These are phyloP conservation scores for Pseudorhombus dupliciocellatus DNA, from an alignment of 2,113 vertebrate genomes.

Conservation along the genomic window DNA sequence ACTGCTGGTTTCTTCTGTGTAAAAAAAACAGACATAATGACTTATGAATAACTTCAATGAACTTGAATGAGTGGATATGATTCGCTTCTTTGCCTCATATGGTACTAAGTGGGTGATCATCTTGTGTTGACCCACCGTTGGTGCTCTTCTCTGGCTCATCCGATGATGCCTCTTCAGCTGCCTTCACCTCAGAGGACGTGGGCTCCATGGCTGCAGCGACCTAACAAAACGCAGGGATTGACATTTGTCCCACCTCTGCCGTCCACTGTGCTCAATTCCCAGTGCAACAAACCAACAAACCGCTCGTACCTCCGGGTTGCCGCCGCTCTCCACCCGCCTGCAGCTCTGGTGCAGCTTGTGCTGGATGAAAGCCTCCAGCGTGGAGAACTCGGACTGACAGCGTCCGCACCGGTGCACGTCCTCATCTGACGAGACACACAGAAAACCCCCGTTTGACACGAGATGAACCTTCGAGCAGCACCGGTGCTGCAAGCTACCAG, in stretches of 20 bases:
- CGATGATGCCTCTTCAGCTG: constrained; percentile 39
- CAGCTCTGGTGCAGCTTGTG: constrained; percentile 92
- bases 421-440: constrained; percentile 79
- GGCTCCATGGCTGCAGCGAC: constrained; percentile 50
- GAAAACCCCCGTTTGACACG: background rate
- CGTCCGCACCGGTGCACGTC: constrained; percentile 95
- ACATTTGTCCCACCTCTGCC: background rate
- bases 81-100: too few relatives aligned
- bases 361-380: constrained; percentile 94
- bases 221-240: constrained; percentile 26
- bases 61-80: too few relatives aligned
- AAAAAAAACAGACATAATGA: constrained; percentile 5
- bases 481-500: background rate
- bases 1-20: constrained; percentile 57
- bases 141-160: constrained; percentile 47
- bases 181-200: constrained; percentile 50
- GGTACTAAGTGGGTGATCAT: too few relatives aligned
- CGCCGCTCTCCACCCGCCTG: constrained; percentile 68
- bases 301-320: constrained; percentile 63
- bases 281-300: background rate
- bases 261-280: background rate
- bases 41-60: too few relatives aligned
- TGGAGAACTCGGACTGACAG: constrained; percentile 91
- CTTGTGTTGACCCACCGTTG: constrained; percentile 47
- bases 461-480: rapidly evolving